phyloP scores from a whole-genome alignment of 2,797 vertebrate genomes.

The Lophius americanus region DNA sequence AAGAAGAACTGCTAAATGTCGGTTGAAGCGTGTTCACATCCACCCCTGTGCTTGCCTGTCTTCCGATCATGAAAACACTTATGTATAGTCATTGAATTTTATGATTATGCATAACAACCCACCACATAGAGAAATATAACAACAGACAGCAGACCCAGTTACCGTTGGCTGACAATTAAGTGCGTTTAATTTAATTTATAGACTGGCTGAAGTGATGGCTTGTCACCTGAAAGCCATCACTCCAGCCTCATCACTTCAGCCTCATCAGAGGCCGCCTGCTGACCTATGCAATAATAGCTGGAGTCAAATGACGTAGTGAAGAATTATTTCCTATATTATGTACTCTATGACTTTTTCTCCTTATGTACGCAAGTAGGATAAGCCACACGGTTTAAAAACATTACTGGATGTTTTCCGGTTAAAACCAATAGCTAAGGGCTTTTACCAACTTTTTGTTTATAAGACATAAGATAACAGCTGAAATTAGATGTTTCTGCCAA shows the following conservation, averaged over 20 bases:
- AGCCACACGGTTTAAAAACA: slow-evolving; percentile 20
- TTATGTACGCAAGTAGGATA: slow-evolving; percentile 18
- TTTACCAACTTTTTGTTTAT: slow-evolving; percentile 42
- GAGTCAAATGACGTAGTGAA: slow-evolving; percentile 57
- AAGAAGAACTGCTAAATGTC: slow-evolving; percentile 70
- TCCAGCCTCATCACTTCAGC: no score
- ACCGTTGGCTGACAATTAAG: slow-evolving; percentile 51
- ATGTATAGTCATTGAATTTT: slow-evolving; percentile 79
- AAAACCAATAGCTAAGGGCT: slow-evolving; percentile 24
- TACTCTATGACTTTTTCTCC: slow-evolving; percentile 17
- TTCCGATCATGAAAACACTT: slow-evolving; percentile 69
- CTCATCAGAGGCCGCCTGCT: slow-evolving; percentile 52
- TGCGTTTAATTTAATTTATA: slow-evolving; percentile 73
- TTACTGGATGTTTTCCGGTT: slow-evolving; percentile 21
- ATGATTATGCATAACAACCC: slow-evolving; percentile 75
- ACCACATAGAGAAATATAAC: slow-evolving; percentile 67
- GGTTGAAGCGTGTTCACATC: slow-evolving; percentile 64
- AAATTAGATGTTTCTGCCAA: slow-evolving; percentile 50
- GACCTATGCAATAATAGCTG: slow-evolving; percentile 68
- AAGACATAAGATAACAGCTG: slow-evolving; percentile 56
- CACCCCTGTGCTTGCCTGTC: slow-evolving; percentile 45
- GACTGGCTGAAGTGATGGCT: slow-evolving; percentile 40
- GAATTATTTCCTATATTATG: slow-evolving; percentile 38
- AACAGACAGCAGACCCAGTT: slow-evolving; percentile 73
- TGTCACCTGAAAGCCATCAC: neutral